Evolutionary conservation across 2,888 invertebrate genomes (phyloP), one percentile per base, ranked within the genome.

Genomic region (Nemapogon koenigi): DNA sequence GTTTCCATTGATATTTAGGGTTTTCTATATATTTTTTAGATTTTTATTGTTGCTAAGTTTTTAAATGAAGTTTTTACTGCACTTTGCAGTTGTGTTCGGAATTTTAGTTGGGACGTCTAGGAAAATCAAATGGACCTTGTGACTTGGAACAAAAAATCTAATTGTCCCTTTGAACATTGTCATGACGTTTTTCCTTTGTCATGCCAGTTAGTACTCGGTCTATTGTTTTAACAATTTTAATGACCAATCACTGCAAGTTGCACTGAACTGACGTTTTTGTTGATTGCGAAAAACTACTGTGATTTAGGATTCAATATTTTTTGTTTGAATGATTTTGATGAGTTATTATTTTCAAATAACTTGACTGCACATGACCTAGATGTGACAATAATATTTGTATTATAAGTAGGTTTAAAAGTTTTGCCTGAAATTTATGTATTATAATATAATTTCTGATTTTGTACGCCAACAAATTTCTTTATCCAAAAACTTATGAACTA

Each of bases 101-200:
- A 6, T 6, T 22, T 7, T 22, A 10, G 22, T 22, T 10, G 22
- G 10, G 22, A 22, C 22, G 4, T 22, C 22, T 22, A 7, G 10
- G 67, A 70, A 72, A 73, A 72, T 72, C 73, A 71, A 73, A 71
- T 73, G 62, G 55, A 59, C 75, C 73, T 75, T 73, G 35, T 35
- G 27, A 27, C 25, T 22, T 6, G 25, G 26, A 56, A 68, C 56
- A 75, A 75, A 76, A 75, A 75, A 58, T 59, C 66, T 62, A 76
- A 73, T 76, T 75, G 59, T 54, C 55, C 59, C 62, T 62, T 16
- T 11, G 3, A 13, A 33, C 60, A 48, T n/a, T 62, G 54, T 52
- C 57, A 59, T 55, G 55, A 51, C 58, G 57, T 66, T 70, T 63
- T 64, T 63, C 64, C 72, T 75, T 73, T 75, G 76, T 78, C 72